Conservation (phyloP, 2,888 invertebrate species). For the Habroteleia sp. region DNA sequence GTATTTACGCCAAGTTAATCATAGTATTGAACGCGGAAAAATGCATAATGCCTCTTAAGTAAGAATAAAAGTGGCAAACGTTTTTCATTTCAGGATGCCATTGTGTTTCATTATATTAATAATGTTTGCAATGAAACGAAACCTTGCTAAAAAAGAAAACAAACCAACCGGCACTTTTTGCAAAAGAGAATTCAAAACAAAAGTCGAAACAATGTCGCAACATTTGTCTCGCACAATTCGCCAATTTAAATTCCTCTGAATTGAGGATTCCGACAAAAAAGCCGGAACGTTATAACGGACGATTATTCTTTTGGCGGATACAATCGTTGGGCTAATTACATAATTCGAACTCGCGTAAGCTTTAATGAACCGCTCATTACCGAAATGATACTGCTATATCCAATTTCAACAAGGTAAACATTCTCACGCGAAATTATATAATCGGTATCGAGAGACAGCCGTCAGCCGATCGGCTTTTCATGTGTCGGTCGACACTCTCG, state of each 20-base stretch:
- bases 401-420: constrained; percentile 52
- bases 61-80: constrained; percentile 27
- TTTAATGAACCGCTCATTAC: constrained; percentile 48
- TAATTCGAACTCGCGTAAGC: constrained; percentile 24
- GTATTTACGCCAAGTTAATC: constrained; percentile 31
- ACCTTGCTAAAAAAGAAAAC: too few relatives aligned
- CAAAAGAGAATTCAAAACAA: too few relatives aligned
- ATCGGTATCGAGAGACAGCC: constrained; percentile 18
- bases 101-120: neutral
- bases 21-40: constrained; percentile 33
- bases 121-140: too few relatives aligned
- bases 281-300: constrained; percentile 5
- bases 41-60: constrained; percentile 36
- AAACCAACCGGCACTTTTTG: too few relatives aligned
- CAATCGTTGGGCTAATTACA: constrained; percentile 36
- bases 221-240: neutral
- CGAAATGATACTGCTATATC: constrained; percentile 55
- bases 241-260: constrained; percentile 9
- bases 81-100: neutral
- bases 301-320: constrained; percentile 2
- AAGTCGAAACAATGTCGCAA: neutral
- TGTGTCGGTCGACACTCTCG: constrained; percentile 29
- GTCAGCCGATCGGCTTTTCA: constrained; percentile 38
- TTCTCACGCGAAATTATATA: constrained; percentile 55
- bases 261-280: neutral